These are phyloP conservation scores for Drosophila simulans DNA, from an alignment of 1,140 invertebrate species.

Conservation along the genomic window DNA sequence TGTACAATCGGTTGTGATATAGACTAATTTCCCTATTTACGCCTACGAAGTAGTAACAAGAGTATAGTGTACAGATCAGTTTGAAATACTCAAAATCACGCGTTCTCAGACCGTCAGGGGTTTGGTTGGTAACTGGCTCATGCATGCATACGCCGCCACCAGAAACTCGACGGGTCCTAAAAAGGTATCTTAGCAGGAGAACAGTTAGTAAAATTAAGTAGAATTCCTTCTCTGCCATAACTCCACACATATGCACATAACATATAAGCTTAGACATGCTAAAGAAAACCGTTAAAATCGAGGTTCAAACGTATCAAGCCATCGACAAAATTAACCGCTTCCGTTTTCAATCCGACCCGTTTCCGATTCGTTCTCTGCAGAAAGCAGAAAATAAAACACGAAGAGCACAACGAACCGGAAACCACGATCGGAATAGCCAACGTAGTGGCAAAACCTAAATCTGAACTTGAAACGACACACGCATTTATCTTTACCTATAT, in stretches of 20 bases:
- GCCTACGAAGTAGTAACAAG: conserved; percentile 12
- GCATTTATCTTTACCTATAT: conserved; percentile 41
- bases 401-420: conserved; percentile 15
- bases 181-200: conserved; percentile 24
- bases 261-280: conserved; percentile 27
- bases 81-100: background rate
- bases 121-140: conserved; percentile 4
- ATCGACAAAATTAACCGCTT: conserved; percentile 28
- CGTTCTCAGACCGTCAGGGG: background rate
- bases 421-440: background rate
- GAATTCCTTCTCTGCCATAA: conserved; percentile 36
- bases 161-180: background rate
- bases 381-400: background rate
- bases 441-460: conserved; percentile 4
- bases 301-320: conserved; percentile 17
- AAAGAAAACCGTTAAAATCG: conserved; percentile 17
- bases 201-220: conserved; percentile 39
- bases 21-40: conserved; percentile 19
- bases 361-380: conserved; percentile 17
- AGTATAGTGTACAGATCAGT: conserved; percentile 42
- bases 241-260: conserved; percentile 43
- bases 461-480: conserved; percentile 37
- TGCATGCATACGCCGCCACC: conserved; percentile 11
- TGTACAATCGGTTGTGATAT: conserved; percentile 47
- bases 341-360: conserved; percentile 9